Conservation (phyloP, 1,140 invertebrate genomes). For the Orussus abietinus region DNA sequence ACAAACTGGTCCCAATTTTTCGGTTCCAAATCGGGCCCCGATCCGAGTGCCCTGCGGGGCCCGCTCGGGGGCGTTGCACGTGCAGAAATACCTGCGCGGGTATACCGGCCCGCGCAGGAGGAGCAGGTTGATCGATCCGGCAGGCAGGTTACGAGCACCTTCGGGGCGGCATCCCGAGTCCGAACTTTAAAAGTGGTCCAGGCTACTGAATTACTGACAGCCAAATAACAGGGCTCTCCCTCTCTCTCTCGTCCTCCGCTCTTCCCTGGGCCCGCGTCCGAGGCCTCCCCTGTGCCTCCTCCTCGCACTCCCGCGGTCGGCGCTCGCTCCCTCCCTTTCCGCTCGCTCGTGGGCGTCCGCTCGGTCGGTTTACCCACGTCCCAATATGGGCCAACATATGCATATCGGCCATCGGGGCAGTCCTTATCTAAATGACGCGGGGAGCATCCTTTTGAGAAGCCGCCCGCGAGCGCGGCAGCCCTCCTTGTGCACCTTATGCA, state of each 20-base stretch:
- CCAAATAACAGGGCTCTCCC: slow-evolving; percentile 42
- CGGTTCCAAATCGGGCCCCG: too few relatives aligned
- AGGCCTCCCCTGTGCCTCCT: slow-evolving; percentile 2
- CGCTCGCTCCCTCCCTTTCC: slow-evolving; percentile 10
- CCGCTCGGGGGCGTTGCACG: too few relatives aligned
- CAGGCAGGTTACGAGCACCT: slow-evolving; percentile 31
- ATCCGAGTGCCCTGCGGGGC: too few relatives aligned
- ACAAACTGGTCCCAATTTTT: too few relatives aligned
- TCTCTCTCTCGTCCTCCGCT: slow-evolving; percentile 27
- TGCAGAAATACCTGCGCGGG: too few relatives aligned
- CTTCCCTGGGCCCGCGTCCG: slow-evolving; percentile 30
- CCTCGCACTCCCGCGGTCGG: slow-evolving; percentile 13
- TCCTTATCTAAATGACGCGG: slow-evolving; percentile 45
- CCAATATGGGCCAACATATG: slow-evolving; percentile 42
- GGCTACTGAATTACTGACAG: slow-evolving; percentile 45
- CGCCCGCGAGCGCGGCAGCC: slow-evolving; percentile 39
- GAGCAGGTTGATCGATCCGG: slow-evolving; percentile 34
- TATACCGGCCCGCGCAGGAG: too few relatives aligned
- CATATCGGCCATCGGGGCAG: slow-evolving; percentile 37
- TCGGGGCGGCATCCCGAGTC: slow-evolving; percentile 25
- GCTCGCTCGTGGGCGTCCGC: slow-evolving; percentile 6
- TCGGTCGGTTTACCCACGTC: slow-evolving; percentile 19
- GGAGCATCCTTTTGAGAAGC: slow-evolving; percentile 36
- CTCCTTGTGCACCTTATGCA: too few relatives aligned
- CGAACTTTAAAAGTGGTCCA: slow-evolving; percentile 30